phyloP scores from a whole-genome alignment of 2,797 vertebrate species.

The Dicrostonyx torquatus region DNA sequence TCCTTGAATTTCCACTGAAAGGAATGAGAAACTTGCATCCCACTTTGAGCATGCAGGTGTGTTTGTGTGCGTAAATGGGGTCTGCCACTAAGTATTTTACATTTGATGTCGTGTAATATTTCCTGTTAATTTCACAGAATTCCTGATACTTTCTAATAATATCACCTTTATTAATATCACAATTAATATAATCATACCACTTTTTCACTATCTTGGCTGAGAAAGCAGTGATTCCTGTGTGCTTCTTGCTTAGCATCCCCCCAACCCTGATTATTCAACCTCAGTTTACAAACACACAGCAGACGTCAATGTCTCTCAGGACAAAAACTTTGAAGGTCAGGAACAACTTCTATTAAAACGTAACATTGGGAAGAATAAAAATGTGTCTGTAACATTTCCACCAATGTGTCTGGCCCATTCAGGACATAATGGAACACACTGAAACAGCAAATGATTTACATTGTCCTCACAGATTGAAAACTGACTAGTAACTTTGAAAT shows the following conservation, averaged over 20 bases:
- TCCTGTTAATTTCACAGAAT: neutral
- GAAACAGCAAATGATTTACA: conserved; percentile 67
- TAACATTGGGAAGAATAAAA: conserved; percentile 58
- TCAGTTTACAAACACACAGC: conserved; percentile 65
- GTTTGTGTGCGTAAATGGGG: neutral
- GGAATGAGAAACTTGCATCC: neutral
- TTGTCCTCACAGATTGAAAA: conserved; percentile 69
- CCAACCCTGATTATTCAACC: neutral
- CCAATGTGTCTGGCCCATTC: conserved; percentile 63
- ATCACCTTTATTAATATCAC: neutral
- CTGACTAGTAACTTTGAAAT: conserved; percentile 69
- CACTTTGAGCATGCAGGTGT: neutral
- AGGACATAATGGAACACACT: conserved; percentile 52
- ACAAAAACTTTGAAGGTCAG: conserved; percentile 62
- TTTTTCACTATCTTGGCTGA: neutral
- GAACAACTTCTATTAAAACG: conserved; percentile 66
- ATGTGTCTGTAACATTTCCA: conserved; percentile 60
- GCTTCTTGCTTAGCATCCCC: conserved; percentile 1
- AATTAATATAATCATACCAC: conserved; percentile 44
- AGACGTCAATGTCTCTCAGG: conserved; percentile 58
- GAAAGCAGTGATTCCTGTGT: conserved; percentile 11
- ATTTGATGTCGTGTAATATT: neutral
- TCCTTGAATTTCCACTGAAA: conserved; percentile 19
- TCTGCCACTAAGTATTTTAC: neutral
- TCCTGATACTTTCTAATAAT: conserved; percentile 44